A percentile compares a stretch with the other conserved stretches of the same genome.
Evolutionary conservation across 2,797 vertebrate genomes (phyloP).

Genomic region (Coregonus sp.): DNA sequence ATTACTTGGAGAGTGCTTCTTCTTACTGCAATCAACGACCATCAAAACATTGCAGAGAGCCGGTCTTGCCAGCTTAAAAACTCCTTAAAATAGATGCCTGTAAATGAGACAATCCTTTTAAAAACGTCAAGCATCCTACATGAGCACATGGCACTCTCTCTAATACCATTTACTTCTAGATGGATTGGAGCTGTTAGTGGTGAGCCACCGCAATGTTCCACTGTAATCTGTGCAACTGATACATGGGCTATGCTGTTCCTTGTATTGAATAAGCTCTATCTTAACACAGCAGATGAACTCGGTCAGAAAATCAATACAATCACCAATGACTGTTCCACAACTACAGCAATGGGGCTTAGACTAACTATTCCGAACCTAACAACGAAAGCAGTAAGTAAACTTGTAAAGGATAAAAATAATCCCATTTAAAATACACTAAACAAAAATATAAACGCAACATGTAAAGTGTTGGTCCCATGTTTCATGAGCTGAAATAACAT

Average conservation of each 20-base stretch:
- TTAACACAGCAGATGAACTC: too few species aligned
- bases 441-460: too few species aligned
- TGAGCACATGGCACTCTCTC: neutral
- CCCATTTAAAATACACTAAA: too few species aligned
- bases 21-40: neutral
- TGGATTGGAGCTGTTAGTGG: neutral
- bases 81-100: neutral
- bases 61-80: neutral
- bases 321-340: too few species aligned
- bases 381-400: neutral
- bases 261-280: neutral
- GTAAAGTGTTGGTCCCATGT: too few species aligned
- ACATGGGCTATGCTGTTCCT: neutral
- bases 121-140: neutral
- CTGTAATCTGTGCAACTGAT: neutral
- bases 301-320: too few species aligned
- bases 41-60: neutral
- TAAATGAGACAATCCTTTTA: neutral
- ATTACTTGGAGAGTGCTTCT: constrained; percentile 5
- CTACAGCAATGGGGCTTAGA: neutral
- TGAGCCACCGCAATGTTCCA: neutral
- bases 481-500: too few species aligned
- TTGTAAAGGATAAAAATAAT: neutral
- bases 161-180: neutral
- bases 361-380: neutral